These are phyloP conservation scores for Erethizon dorsatum DNA, from an alignment of 2,797 vertebrate genomes.

Conservation along the genomic window DNA sequence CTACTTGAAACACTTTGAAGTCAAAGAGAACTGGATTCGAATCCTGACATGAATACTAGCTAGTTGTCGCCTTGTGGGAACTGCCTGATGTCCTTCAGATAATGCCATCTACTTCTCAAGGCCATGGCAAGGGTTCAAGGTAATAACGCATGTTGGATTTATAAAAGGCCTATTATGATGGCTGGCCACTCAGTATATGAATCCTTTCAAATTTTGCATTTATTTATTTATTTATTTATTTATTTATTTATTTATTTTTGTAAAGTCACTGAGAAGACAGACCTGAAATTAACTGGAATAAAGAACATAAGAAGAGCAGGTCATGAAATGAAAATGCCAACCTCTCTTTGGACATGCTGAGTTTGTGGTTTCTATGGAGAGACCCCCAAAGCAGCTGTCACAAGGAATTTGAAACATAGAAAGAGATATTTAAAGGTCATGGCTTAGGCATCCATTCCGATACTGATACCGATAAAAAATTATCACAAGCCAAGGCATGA, in stretches of 20 bases:
- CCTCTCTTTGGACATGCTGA: not conserved
- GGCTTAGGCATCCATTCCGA: not conserved
- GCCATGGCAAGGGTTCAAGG: not conserved
- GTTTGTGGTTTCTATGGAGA: not conserved
- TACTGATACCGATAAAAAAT: conserved; percentile 19
- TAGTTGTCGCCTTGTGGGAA: not conserved
- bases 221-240: not conserved
- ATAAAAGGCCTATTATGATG: not conserved
- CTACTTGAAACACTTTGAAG: conserved; percentile 25
- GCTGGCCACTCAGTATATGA: not conserved
- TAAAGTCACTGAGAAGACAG: conserved; percentile 32
- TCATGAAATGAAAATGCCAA: not conserved
- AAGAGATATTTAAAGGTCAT: not conserved
- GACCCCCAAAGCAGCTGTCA: not conserved
- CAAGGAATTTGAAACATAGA: not conserved
- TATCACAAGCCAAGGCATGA: not conserved
- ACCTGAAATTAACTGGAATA: not conserved
- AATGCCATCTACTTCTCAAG: not conserved
- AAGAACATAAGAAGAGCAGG: not conserved
- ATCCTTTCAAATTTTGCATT: not conserved
- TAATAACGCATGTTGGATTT: not conserved
- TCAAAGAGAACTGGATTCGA: not conserved
- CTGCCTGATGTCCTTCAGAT: not conserved
- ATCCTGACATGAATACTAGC: not conserved
- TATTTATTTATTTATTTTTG: not conserved